Percentiles rank a stretch among this genome's conserved stretches.
These are phyloP conservation scores for Oryzias celebensis DNA, from an alignment of 2,113 vertebrate genomes.

Conservation along the genomic window DNA sequence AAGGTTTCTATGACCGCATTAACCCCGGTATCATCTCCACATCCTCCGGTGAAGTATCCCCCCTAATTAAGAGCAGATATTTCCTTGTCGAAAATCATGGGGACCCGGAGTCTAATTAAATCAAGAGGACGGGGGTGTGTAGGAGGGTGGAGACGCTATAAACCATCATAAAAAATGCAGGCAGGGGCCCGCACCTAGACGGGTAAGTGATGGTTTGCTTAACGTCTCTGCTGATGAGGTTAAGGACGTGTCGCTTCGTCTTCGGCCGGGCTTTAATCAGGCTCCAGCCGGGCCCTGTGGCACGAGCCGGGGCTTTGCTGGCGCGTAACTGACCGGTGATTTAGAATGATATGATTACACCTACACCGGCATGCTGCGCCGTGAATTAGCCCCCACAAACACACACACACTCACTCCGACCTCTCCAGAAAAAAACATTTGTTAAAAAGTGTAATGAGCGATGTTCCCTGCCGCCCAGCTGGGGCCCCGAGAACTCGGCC, in stretches of 20 bases:
- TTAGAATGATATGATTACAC: conserved; percentile 81
- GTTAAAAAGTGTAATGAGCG: conserved; percentile 77
- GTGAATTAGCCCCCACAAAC: conserved; percentile 64
- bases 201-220: conserved; percentile 60
- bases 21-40: conserved; percentile 58
- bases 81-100: conserved; percentile 69
- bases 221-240: conserved; percentile 67
- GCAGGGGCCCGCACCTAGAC: conserved; percentile 55
- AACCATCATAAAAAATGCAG: conserved; percentile 75
- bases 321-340: conserved; percentile 74
- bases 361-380: conserved; percentile 73
- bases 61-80: conserved; percentile 74
- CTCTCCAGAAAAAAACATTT: conserved; percentile 27
- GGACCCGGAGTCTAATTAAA: conserved; percentile 71
- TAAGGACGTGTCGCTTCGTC: conserved; percentile 74
- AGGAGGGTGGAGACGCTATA: conserved; percentile 64
- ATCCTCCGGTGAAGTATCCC: conserved; percentile 64
- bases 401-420: conserved; percentile 18
- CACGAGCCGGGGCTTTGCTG: conserved; percentile 48
- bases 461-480: conserved; percentile 79
- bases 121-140: conserved; percentile 69
- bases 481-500: conserved; percentile 73
- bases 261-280: conserved; percentile 72
- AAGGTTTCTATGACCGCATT: conserved; percentile 71
- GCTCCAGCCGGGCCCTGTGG: conserved; percentile 66